Percentiles rank a stretch among this genome's conserved stretches.
These are phyloP conservation scores for Psilopogon haemacephalus DNA, from an alignment of 2,113 vertebrate species.

Conservation along the genomic window DNA sequence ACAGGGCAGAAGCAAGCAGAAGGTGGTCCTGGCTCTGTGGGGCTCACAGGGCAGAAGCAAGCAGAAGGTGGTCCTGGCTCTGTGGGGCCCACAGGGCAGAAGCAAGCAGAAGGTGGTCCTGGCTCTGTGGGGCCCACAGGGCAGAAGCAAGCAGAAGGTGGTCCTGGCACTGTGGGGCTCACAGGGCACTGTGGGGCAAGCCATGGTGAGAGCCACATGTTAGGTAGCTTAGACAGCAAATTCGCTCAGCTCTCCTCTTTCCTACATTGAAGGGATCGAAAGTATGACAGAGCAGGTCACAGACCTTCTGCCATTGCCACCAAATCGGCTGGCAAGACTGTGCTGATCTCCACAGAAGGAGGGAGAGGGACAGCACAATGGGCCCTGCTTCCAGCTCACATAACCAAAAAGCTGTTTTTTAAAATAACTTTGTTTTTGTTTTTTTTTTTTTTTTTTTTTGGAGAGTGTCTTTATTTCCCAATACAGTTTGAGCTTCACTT, in stretches of 20 bases:
- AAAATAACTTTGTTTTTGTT: too few species aligned
- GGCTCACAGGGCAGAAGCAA: too few species aligned
- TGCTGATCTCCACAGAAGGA: neutral
- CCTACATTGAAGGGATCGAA: neutral
- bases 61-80: too few species aligned
- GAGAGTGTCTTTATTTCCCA: neutral
- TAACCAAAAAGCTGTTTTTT: neutral
- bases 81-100: neutral
- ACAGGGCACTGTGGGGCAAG: too few species aligned
- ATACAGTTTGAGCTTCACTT: accelerated
- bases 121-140: neutral
- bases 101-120: neutral
- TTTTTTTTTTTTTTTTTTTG: too few species aligned
- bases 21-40: too few species aligned
- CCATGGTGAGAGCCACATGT: accelerated
- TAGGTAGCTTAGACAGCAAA: neutral
- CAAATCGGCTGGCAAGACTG: neutral
- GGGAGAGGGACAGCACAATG: neutral
- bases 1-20: too few species aligned
- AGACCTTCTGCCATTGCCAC: neutral
- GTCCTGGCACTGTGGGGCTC: too few species aligned
- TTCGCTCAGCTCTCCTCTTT: neutral
- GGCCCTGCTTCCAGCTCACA: neutral
- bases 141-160: too few species aligned
- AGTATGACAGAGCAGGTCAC: accelerated